Evolutionary conservation across 2,888 invertebrate genomes (phyloP).

Genomic region (Tiliacea aurago): DNA sequence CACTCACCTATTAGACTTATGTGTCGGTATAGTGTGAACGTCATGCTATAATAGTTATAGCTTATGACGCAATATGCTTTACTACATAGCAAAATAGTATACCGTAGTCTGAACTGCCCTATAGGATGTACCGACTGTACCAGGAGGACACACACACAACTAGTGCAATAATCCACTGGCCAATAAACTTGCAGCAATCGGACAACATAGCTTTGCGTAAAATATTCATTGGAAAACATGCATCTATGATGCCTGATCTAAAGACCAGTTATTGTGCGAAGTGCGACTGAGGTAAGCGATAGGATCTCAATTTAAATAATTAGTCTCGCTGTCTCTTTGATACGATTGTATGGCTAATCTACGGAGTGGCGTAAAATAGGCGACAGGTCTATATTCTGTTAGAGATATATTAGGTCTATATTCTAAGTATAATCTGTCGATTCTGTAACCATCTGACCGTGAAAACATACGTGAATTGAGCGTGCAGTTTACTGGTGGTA

Average conservation of each 20-base stretch:
- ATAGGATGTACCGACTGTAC: no score
- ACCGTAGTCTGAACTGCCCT: no score
- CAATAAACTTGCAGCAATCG: conserved; percentile 14
- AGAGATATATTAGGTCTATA: no score
- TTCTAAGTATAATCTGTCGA: no score
- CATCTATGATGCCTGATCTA: background rate
- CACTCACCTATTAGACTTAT: no score
- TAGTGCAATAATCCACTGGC: background rate
- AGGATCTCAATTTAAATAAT: background rate
- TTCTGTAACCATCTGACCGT: no score
- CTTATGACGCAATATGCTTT: no score
- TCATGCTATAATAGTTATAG: no score
- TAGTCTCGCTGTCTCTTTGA: background rate
- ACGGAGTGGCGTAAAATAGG: background rate
- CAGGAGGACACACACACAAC: background rate
- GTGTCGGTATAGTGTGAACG: no score
- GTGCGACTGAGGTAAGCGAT: background rate
- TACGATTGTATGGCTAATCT: background rate
- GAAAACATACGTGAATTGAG: no score
- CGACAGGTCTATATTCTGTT: background rate
- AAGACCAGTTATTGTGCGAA: background rate
- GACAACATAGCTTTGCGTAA: conserved; percentile 2
- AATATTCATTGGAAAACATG: conserved; percentile 28
- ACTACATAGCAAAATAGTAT: no score
- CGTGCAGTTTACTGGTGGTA: no score